phyloP scores from a whole-genome alignment of 2,113 vertebrate species.

The Edolisoma coerulescens region DNA sequence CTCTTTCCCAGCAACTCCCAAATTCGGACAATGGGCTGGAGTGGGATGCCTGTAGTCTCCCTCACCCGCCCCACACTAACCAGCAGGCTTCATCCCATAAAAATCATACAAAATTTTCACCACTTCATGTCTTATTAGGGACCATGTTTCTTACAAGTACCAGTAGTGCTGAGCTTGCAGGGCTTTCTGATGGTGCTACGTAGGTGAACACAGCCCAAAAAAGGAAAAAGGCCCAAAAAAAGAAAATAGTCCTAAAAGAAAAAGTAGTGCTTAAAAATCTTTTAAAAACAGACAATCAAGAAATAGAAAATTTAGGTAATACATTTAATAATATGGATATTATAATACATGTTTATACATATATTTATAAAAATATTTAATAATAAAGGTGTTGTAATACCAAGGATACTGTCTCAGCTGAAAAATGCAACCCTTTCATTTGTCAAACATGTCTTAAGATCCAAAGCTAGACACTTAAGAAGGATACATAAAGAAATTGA shows the following conservation, averaged over 20 bases:
- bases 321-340: neutral
- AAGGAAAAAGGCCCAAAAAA: neutral
- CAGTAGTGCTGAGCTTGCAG: neutral
- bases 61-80: neutral
- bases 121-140: too few species aligned
- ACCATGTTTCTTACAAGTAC: neutral
- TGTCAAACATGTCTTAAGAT: neutral
- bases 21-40: too few species aligned
- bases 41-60: too few species aligned
- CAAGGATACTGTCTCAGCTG: accelerated
- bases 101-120: neutral
- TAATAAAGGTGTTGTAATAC: neutral
- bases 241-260: neutral
- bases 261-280: neutral
- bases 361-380: neutral
- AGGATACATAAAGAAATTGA: neutral
- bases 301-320: neutral
- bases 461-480: neutral
- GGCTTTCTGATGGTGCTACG: neutral
- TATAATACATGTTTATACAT: neutral
- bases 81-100: neutral
- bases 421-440: neutral
- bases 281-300: neutral
- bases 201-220: neutral
- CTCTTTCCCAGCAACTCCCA: too few species aligned